Base-by-base conservation (phyloP, 2,888 invertebrate species). In the Ochropleura plecta region DNA sequence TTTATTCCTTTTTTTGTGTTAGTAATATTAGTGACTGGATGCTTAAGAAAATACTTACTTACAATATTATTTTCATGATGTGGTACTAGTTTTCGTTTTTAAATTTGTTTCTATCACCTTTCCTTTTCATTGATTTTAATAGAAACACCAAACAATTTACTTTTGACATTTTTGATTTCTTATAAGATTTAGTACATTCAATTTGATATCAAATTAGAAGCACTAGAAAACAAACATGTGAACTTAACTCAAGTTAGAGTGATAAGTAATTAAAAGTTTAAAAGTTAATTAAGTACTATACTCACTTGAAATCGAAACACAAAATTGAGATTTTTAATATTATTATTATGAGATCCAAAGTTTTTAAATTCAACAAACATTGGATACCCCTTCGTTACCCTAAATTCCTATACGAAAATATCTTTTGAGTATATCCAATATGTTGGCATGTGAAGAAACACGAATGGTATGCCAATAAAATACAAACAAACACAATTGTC, bases 11-110 rank as follows among this genome's bases (percentile, higher is more conserved):
- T 65, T 72, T n/a, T 20, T 18, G 10, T 44, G 55, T 78, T 78
- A 78, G 73, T 66, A 0, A 44, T 49, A 55, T 78, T 78, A 78
- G 73, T 73, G 0, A n/a, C 0, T 3, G 12, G 9, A 30, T 30
- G 6, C 4, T 51, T 2, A 59, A 60, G 42, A 67, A 62, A 62
- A n/a, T 81, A 81, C 81, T 81, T 75, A 81, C 81, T 30, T 30
- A 30, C 30, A 30, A 30, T n/a, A 51, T 40, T 20, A 48, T 18
- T 64, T 55, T 44, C 51, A 59, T 12, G 16, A 42, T 20, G 53
- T 20, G 20, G 42, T 59, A 53, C n/a, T 46, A 57, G 8, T 40
- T 42, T 53, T 20, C 20, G 7, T 62, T 62, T 74, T 70, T 40
- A 0, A 30, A 16, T 20, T 55, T 53, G 8, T 70, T 30, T 48